Base-by-base conservation (phyloP, 2,888 invertebrate species). In the Junonia oenone region DNA sequence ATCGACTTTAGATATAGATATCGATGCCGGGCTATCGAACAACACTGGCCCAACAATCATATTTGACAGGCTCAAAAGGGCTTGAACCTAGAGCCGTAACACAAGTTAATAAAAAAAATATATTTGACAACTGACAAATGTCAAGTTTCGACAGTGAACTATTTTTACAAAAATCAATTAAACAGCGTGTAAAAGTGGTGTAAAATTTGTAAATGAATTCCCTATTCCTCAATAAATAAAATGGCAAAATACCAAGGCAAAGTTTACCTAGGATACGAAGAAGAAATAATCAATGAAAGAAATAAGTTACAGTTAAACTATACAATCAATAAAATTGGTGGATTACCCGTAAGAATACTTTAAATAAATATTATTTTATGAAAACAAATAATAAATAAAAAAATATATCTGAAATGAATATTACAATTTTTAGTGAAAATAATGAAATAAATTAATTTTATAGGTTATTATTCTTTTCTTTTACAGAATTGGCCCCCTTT, bases 281-380 rank as follows among this genome's bases (percentile, higher is more conserved):
- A 96, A 76, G 96, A 96, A 81, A 82, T 88, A 52, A 92, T 96
- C 59, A 90, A 91, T 56, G 95, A 95, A 43, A 95, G 95, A 79
- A 91, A 94, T 78, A 91, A 92, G 66, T 85, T 88, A 11, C 76
- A 91, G 55, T 81, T 95, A 29, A 94, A 93, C 78, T 95, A 93
- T 75, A 93, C 93, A 29, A 92, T 94, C 27, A 96, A 96, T 80
- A 97, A 97, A 93, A 93, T 96, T 62, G 96, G 97, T 66, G 97
- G 96, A 62, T 83, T 88, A 65, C 93, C 95, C 59, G 95, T 95
- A 88, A 93, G 93, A 92, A 51, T 53, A 66, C 47, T 60, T 56
- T 55, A n/a, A n/a, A 33, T n/a, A 1, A 2, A 4, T n/a, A 2
- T 2, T n/a, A n/a, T n/a, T 33, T 11, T 33, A n/a, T 33, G n/a